These are phyloP conservation scores for Malurus alboscapulatus DNA, from an alignment of 2,113 vertebrate species.

Conservation along the genomic window DNA sequence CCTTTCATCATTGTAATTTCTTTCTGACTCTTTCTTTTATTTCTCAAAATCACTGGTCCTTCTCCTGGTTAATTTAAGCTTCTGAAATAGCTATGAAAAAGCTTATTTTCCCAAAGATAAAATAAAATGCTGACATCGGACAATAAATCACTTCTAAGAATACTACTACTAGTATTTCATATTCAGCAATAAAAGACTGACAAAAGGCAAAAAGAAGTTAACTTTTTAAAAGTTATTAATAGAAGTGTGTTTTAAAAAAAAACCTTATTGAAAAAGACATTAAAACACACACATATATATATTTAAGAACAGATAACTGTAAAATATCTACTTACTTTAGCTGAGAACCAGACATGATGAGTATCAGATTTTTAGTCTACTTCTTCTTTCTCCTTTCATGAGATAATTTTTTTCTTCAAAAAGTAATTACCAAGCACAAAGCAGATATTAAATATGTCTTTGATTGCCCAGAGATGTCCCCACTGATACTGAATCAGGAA, in stretches of 20 bases:
- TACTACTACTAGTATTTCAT: not conserved
- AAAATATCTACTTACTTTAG: not conserved
- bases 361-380: not conserved
- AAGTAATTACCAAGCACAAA: not conserved
- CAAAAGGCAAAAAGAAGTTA: not conserved
- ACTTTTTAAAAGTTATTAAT: not conserved
- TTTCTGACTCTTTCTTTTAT: not conserved
- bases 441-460: not conserved
- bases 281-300: not conserved
- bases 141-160: conserved; percentile 15
- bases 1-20: not conserved
- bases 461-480: not conserved
- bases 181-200: not conserved
- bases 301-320: not conserved
- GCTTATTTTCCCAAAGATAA: not conserved
- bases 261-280: not conserved
- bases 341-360: not conserved
- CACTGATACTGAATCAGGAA: not conserved
- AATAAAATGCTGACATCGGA: not conserved
- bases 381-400: not conserved
- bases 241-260: not conserved
- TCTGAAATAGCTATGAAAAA: not conserved
- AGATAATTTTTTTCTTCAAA: not conserved
- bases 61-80: not conserved
- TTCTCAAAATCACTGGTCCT: not conserved